Percentiles rank a stretch among this genome's conserved stretches.
phyloP scores from a whole-genome alignment of 2,888 invertebrate genomes.

The Temnothorax ravouxi region DNA sequence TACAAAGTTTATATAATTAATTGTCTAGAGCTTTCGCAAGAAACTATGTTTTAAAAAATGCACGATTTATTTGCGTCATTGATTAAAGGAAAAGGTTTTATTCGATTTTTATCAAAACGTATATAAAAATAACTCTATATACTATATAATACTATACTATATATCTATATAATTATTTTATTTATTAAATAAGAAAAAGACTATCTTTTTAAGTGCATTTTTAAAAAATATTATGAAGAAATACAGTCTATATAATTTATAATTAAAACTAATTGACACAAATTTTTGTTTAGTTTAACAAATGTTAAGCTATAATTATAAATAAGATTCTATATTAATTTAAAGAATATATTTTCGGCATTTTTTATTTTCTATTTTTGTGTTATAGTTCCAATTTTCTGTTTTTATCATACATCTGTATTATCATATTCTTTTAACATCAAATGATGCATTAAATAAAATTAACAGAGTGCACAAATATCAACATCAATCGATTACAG shows the following conservation, averaged over 20 bases:
- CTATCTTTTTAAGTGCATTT: neutral
- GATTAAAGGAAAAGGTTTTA: neutral
- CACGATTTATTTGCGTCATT: neutral
- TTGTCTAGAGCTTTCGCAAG: neutral
- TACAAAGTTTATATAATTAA: neutral
- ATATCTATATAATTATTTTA: neutral
- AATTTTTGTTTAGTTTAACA: neutral
- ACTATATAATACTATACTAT: too few species aligned
- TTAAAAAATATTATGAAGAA: neutral
- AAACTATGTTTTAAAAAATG: neutral
- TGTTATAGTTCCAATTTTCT: neutral
- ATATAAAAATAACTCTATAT: neutral
- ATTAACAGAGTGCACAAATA: neutral
- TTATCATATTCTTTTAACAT: neutral
- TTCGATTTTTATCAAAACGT: neutral
- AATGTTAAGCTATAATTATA: constrained; percentile 1
- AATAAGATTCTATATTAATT: neutral
- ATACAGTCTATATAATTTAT: neutral
- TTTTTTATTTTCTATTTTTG: neutral
- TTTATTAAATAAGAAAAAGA: neutral
- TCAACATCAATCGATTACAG: neutral
- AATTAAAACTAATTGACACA: neutral
- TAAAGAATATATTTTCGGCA: neutral
- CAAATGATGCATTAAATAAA: neutral
- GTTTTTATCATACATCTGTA: neutral